phyloP scores from a whole-genome alignment of 2,888 invertebrate genomes.

The Neuroscelio doddi region DNA sequence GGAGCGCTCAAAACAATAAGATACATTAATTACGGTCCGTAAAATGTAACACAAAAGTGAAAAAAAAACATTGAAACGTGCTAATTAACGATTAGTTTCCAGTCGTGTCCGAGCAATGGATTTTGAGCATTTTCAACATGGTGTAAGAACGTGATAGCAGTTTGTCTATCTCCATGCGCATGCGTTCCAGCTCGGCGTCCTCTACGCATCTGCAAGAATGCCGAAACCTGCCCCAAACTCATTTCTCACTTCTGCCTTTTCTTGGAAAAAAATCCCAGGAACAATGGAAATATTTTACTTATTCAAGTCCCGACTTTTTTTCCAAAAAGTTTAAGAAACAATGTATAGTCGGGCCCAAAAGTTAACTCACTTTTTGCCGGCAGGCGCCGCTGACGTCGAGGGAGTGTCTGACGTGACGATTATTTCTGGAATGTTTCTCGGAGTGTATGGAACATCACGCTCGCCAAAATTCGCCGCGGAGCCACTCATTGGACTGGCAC shows the following conservation, averaged over 20 bases:
- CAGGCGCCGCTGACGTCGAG: conserved; percentile 18
- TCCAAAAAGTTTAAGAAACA: neutral
- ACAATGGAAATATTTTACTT: too few species aligned
- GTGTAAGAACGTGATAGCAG: conserved; percentile 61
- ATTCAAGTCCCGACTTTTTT: too few species aligned
- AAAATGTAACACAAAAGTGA: too few species aligned
- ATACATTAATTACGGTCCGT: too few species aligned
- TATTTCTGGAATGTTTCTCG: conserved; percentile 36
- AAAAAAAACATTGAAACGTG: too few species aligned
- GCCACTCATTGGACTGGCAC: conserved; percentile 44
- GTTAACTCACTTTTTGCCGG: conserved; percentile 45
- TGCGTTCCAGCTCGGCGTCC: conserved; percentile 54
- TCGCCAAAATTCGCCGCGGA: conserved; percentile 19
- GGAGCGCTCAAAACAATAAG: neutral
- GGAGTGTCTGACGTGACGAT: conserved; percentile 24
- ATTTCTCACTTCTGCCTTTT: too few species aligned
- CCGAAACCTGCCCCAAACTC: neutral
- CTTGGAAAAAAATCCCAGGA: too few species aligned
- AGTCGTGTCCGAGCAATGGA: conserved; percentile 31
- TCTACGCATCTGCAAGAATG: conserved; percentile 49
- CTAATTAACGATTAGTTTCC: conserved; percentile 6
- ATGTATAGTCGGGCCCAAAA: neutral
- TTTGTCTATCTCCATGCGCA: conserved; percentile 60
- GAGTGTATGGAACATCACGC: conserved; percentile 25
- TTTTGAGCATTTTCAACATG: conserved; percentile 60